Conservation (phyloP, 2,113 vertebrate species). For the Nanorana parkeri region DNA sequence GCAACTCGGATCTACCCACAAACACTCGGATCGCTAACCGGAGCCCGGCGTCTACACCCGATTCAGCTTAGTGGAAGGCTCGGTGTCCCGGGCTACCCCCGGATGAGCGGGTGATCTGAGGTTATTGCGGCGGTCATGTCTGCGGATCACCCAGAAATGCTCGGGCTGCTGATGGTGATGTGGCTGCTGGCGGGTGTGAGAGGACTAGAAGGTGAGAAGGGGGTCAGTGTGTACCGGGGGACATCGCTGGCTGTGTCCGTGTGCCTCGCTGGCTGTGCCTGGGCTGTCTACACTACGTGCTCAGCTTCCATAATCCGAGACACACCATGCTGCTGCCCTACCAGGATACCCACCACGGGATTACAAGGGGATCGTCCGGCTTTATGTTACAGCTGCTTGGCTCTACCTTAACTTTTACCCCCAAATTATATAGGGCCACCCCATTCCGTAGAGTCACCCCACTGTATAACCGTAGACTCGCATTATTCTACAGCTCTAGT, state of each 20-base stretch:
- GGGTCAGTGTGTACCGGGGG: no score
- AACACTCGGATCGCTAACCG: no score
- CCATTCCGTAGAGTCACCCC: no score
- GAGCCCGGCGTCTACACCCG: no score
- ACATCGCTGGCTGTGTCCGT: neutral
- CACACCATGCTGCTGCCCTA: neutral
- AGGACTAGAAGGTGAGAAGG: constrained; percentile 50
- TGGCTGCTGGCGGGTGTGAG: constrained; percentile 29
- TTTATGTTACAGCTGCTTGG: no score
- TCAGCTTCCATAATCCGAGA: neutral
- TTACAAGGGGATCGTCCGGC: no score
- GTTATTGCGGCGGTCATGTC: neutral
- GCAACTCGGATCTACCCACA: neutral
- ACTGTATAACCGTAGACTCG: no score
- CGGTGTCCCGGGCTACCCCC: neutral
- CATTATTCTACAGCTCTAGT: no score
- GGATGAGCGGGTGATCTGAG: constrained; percentile 19
- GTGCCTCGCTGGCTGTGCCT: neutral
- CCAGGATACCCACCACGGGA: no score
- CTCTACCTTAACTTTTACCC: no score
- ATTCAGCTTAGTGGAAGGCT: no score
- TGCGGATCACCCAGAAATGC: constrained; percentile 23
- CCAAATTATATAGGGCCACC: no score
- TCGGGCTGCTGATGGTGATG: neutral
- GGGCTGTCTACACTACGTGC: neutral